These are phyloP conservation scores for Lacanobia wlatinum DNA, from an alignment of 2,888 invertebrate genomes.

Conservation along the genomic window DNA sequence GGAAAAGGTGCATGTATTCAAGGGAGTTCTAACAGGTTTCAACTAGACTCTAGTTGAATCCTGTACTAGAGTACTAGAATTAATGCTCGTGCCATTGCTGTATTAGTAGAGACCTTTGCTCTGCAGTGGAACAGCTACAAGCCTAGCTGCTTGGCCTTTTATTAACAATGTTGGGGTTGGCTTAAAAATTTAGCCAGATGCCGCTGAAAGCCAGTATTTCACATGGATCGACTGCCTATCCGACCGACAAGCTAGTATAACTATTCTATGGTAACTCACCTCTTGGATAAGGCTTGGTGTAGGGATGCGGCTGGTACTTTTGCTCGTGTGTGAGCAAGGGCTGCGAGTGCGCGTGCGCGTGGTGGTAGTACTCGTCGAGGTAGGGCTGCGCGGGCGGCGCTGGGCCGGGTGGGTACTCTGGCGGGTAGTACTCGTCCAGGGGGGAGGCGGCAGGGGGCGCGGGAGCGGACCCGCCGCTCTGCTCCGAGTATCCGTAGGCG, in stretches of 20 bases:
- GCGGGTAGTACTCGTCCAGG: slow-evolving; percentile 89
- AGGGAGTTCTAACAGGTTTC: background rate
- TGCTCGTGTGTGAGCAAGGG: slow-evolving; percentile 91
- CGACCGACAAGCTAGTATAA: background rate
- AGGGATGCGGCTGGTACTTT: slow-evolving; percentile 93
- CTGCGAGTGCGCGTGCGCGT: slow-evolving; percentile 93
- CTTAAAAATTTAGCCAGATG: background rate
- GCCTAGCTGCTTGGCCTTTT: background rate
- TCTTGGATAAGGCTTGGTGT: slow-evolving; percentile 93
- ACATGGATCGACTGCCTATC: too few relatives aligned
- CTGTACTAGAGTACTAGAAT: background rate
- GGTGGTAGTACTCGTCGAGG: slow-evolving; percentile 94
- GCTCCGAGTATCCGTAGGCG: slow-evolving; percentile 88
- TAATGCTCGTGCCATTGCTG: background rate
- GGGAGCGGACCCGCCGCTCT: slow-evolving; percentile 79
- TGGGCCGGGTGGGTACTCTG: slow-evolving; percentile 87
- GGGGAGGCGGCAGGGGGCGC: slow-evolving; percentile 86
- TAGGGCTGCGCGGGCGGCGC: slow-evolving; percentile 91
- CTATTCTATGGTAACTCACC: slow-evolving; percentile 83
- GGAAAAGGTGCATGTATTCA: background rate
- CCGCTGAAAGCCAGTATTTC: background rate
- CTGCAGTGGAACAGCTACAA: background rate
- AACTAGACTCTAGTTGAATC: too few relatives aligned
- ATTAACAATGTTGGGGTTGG: background rate
- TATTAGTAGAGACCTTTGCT: background rate